Evolutionary conservation across 2,113 vertebrate genomes (phyloP).

Genomic region (Promerops cafer): DNA sequence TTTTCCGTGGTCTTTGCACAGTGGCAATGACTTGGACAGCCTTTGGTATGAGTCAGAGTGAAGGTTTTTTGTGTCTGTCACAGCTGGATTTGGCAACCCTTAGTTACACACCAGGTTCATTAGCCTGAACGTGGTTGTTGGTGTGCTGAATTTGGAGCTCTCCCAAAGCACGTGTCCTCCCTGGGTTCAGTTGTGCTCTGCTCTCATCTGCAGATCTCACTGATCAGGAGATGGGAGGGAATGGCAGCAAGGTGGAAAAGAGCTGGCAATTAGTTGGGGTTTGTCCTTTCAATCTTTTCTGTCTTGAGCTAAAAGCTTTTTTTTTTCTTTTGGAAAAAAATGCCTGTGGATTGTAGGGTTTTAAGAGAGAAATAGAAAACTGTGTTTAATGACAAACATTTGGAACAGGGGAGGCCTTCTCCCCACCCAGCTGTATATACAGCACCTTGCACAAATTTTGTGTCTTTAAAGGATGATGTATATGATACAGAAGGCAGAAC

Average conservation of each 20-base stretch:
- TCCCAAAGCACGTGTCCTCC: not conserved
- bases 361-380: not conserved
- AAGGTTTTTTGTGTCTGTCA: not conserved
- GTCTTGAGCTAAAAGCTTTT: not conserved
- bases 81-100: not conserved
- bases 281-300: not conserved
- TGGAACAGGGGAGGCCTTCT: not conserved
- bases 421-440: not conserved
- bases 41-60: not conserved
- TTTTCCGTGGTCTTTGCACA: not conserved
- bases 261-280: not conserved
- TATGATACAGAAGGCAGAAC: not conserved
- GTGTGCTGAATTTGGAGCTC: not conserved
- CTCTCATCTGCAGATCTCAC: not conserved
- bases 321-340: not conserved
- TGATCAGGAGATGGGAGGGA: not conserved
- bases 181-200: not conserved
- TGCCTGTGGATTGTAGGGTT: not conserved
- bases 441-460: not conserved
- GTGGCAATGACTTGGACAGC: not conserved
- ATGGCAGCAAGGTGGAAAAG: not conserved
- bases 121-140: rapidly evolving
- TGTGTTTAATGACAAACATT: not conserved
- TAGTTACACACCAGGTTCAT: not conserved
- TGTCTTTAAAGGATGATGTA: not conserved